Evolutionary conservation across 2,888 invertebrate genomes (phyloP), one percentile per base, ranked within the genome.

Genomic region (Ophion slaviceki): DNA sequence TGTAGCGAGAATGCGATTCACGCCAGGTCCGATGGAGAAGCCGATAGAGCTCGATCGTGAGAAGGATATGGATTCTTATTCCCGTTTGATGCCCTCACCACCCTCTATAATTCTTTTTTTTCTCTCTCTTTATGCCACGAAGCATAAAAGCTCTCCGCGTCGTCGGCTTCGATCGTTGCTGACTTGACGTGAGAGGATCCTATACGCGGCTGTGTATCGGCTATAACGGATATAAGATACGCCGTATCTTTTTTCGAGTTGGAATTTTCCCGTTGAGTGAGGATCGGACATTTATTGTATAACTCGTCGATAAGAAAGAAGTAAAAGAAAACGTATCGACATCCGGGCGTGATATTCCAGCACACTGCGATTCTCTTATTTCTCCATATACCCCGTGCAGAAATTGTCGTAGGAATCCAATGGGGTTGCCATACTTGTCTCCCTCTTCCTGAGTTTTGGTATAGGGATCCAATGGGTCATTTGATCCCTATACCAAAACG

Each of bases 61-160:
- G 66, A 74, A 57, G 80, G 86, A 86, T 86, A 83, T 80, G 80
- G 83, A 75, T 86, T 83, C 77, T 80, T 81, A 86, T 83, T 86
- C 77, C 80, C 61, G 74, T 66, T 80, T 47, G 70, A 83, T 85
- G 47, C 47, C 77, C 61, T 20, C 66, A 57, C 47, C 47, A 47
- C 59, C 17, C 36, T 72, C 71, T 40, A 36, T 45, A 36, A 11
- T 28, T 67, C 20, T 40, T n/a, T 75, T n/a, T 75, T 11, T 75
- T 53, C 47, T 64, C 75, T 76, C 64, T 80, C 45, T 80, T 57
- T 71, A 78, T 8, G 62, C 80, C 72, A 7, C 28, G 64, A 59
- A 57, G 74, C 82, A 74, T 80, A 80, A 83, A 77, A 80, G 77
- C 72, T 62, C 11, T 47, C 57, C 61, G 61, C 20, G 67, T n/a